Evolutionary conservation across 2,888 invertebrate genomes (phyloP).

Genomic region (Hyposoter dolosus): DNA sequence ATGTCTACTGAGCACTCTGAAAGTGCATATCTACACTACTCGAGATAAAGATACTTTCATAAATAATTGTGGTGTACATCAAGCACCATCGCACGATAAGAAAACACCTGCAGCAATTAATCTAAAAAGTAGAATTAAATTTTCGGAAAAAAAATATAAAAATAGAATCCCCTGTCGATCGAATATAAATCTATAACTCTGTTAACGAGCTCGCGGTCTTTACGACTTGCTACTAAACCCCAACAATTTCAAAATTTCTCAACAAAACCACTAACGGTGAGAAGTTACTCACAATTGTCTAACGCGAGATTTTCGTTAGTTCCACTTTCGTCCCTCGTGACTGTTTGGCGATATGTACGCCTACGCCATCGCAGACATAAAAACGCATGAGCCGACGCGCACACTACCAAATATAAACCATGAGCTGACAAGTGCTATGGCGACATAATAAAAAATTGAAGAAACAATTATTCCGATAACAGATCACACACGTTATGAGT

Average conservation of each 20-base stretch:
- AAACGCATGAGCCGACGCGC: constrained; percentile 2
- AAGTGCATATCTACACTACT: background rate
- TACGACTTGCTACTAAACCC: background rate
- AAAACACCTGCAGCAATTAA: background rate
- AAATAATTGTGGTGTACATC: background rate
- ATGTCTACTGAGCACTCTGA: background rate
- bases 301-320: constrained; percentile 1
- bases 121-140: background rate
- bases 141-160: background rate
- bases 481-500: background rate
- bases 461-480: background rate
- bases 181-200: background rate
- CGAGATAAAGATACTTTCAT: background rate
- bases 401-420: background rate
- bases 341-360: constrained; percentile 24
- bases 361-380: background rate
- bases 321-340: constrained; percentile 36
- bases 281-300: background rate
- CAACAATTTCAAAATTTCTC: background rate
- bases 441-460: background rate
- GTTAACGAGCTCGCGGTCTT: background rate
- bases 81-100: background rate
- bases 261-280: background rate
- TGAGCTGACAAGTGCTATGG: background rate
- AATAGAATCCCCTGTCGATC: background rate